These are phyloP conservation scores for Gambusia yucatana DNA, from an alignment of 2,797 vertebrate genomes.

Conservation along the genomic window DNA sequence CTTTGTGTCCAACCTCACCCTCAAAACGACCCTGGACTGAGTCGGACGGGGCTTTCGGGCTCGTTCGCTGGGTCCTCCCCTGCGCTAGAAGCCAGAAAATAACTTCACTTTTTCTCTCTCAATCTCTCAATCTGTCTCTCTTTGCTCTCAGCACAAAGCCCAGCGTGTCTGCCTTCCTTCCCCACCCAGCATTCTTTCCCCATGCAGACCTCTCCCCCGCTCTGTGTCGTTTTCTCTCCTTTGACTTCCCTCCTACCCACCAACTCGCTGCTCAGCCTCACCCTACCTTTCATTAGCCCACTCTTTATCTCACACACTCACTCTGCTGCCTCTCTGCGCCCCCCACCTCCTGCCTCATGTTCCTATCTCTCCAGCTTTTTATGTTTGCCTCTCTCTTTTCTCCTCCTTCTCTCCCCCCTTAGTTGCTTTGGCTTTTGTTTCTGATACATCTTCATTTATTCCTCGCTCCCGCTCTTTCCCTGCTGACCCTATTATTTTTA, in stretches of 20 bases:
- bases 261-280: constrained; percentile 70
- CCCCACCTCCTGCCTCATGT: constrained; percentile 60
- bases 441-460: constrained; percentile 79
- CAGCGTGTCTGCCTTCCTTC: constrained; percentile 86
- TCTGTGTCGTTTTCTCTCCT: constrained; percentile 67
- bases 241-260: constrained; percentile 75
- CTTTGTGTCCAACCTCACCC: constrained; percentile 52
- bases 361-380: constrained; percentile 62
- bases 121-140: constrained; percentile 69
- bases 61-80: constrained; percentile 61
- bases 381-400: constrained; percentile 41
- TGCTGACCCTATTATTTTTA: constrained; percentile 79
- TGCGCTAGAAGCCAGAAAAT: constrained; percentile 56
- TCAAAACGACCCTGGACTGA: constrained; percentile 40
- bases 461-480: constrained; percentile 67
- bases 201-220: constrained; percentile 79
- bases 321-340: constrained; percentile 52
- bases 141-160: constrained; percentile 88
- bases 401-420: constrained; percentile 33
- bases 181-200: constrained; percentile 92
- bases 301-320: constrained; percentile 76
- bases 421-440: constrained; percentile 74
- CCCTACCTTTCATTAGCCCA: constrained; percentile 80
- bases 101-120: constrained; percentile 59
- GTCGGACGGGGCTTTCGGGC: constrained; percentile 51